Evolutionary conservation across 2,888 invertebrate species (phyloP), one percentile per base, ranked within the genome.

Genomic region (Leptinotarsa haldemani): DNA sequence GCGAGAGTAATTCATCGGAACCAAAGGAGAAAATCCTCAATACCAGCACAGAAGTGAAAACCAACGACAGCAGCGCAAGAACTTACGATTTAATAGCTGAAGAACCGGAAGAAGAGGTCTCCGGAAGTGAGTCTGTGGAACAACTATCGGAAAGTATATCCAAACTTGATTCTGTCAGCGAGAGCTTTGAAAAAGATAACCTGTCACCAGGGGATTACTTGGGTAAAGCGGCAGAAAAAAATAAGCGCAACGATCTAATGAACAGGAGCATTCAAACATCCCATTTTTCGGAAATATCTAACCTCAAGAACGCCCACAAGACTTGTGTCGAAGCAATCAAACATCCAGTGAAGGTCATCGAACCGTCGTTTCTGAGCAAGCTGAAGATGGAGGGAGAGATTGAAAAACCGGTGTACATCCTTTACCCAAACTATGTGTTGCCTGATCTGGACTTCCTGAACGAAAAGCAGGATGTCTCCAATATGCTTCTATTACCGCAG

Each of bases 391-490:
- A 87, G 76, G 85, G 87, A 1, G 85, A 86, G 79, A 90, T 84
- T 87, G 86, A 92, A 82, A 94, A 94, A 83, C 95, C 96, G 4
- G 94, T 97, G 1, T 97, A 95, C 86, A 94, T 97, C 61, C 92
- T 96, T 78, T 97, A 96, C 88, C 97, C 97, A 46, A 96, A 94
- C 87, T 97, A 97, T 84, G 94, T 96, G 9, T 88, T 97, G 76
- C 97, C 97, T 22, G 95, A 97, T 88, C 90, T 97, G 81, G 94
- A 94, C 81, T 97, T 97, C 87, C 90, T 97, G 71, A 86, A 89
- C 75, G 88, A 87, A 50, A 87, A 88, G 79, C 83, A 85, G 61
- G 84, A 84, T 71, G 74, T 84, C 3, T 90, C 92, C 58, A 93
- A 95, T 80, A 92, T 96, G 74, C 92, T 94, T 76, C 89, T 95